Percentiles rank a stretch among this genome's conserved stretches.
Evolutionary conservation across 2,888 invertebrate species (phyloP).

Genomic region (Eledone cirrhosa): DNA sequence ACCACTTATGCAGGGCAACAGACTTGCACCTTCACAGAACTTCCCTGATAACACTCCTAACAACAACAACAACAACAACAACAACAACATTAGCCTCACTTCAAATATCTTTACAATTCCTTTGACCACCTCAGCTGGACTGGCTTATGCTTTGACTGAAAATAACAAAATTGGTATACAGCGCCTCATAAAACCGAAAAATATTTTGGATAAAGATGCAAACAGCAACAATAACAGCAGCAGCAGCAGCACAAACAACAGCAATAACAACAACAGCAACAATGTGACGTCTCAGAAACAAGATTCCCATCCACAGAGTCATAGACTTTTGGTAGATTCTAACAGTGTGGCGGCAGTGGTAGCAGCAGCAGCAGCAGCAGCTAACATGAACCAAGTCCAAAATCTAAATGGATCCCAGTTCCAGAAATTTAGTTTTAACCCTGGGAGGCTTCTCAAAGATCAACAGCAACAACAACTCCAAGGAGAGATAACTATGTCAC

Average conservation of each 20-base stretch:
- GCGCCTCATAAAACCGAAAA: neutral
- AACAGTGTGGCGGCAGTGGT: too few relatives aligned
- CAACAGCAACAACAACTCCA: neutral
- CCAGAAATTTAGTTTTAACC: slow-evolving; percentile 21
- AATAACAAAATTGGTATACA: slow-evolving; percentile 15
- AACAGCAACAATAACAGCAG: neutral
- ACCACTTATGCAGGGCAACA: slow-evolving; percentile 4
- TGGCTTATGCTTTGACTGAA: slow-evolving; percentile 19
- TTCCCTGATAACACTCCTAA: neutral
- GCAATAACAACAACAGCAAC: too few relatives aligned
- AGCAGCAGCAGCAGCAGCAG: neutral
- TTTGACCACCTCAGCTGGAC: slow-evolving; percentile 16
- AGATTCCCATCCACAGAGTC: neutral
- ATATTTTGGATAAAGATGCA: slow-evolving; percentile 10
- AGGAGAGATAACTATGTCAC: slow-evolving; percentile 16
- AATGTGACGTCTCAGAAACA: neutral
- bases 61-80: neutral
- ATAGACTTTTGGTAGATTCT: neutral
- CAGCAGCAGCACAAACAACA: too few relatives aligned
- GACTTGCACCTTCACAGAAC: slow-evolving; percentile 1
- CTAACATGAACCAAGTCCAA: slow-evolving; percentile 10
- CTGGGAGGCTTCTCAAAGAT: too few relatives aligned
- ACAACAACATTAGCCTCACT: neutral
- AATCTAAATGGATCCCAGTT: slow-evolving; percentile 13
- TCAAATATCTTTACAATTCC: slow-evolving; percentile 17